Base-by-base conservation (phyloP, 2,797 vertebrate species). In the Hydrocynus forskahlii region DNA sequence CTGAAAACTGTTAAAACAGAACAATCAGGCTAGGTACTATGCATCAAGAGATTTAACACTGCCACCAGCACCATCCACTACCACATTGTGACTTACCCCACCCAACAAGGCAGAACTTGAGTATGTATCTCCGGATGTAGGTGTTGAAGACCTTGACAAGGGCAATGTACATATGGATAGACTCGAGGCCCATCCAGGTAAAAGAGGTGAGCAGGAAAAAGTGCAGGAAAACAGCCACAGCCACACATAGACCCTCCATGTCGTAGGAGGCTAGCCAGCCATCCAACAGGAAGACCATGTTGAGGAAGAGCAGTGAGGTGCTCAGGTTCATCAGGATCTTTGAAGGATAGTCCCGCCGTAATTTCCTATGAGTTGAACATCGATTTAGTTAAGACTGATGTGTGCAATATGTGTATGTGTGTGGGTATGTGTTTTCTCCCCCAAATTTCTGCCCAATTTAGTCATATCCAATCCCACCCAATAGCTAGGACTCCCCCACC, bases 251-350 rank as follows among this genome's bases (percentile, higher is more conserved):
- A 50, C 92, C 95, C 0, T 90, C 72, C 10, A 92, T 88, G 0
- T 92, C 76, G 78, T 96, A 95, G 0, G 94, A 95, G 21, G 97
- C 94, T 87, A 99, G 84, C 98, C 98, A 99, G 71, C 96, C 94
- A 52, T 99, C 96, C 80, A 99, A 86, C 35, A 99, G 94, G 88
- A 98, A 99, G 52, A 92, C 82, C 88, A 99, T 92, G 82, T 99
- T 99, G 52, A 99, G 95, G 84, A 96, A 94, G 8, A 99, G 91
- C 80, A 99, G 88, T 0, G 98, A 97, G 0, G 97, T 93, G 84
- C 98, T 97, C 82, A 99, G 93, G 91, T 99, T 99, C 97, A 99
- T 99, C 88, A 99, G 88, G 89, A 99, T 99, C 94, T 99, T 99
- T 1, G 98, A 99, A 0, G 98, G 98, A 85, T 99, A 99, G 92